Base-by-base conservation (phyloP, 2,113 vertebrate species). In the Oceanodroma tethys region DNA sequence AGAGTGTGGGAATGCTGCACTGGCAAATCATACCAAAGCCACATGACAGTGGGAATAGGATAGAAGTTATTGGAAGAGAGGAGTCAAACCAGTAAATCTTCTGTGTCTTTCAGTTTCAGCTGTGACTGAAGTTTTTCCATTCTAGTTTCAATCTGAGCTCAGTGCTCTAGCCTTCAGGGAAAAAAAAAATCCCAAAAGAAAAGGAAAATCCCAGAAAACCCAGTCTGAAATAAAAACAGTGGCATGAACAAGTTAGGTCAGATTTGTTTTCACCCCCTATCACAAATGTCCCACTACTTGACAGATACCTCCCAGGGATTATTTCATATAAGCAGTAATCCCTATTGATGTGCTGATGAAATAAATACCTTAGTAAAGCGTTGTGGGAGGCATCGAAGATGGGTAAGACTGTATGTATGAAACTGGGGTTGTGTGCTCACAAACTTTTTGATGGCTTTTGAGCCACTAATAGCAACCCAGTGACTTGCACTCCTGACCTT, bases 51-150 rank as follows among this genome's bases (percentile, higher is more conserved):
- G 52, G 86, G 86, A 85, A 81, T 66, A 63, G 17, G 29, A 78
- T 73, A 76, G 50, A 94, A 89, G 21, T 95, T 81, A 48, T 68
- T 91, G 76, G 58, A 93, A 88, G 75, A 71, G 43, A 13, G 60
- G 43, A 95, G 66, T 91, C 52, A 76, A 84, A 82, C 60, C 73
- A 72, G 25, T 94, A 93, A 86, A 88, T 94, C 78, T 93, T 89
- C n/a, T 81, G 47, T 81, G 52, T 91, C 23, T 0, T 67, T 95
- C 43, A 48, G 45, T 80, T 96, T 93, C 40, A 76, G 34, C 78
- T 76, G 48, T 95, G 87, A 82, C 93, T 90, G 45, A 95, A 85
- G 63, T 75, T 94, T 88, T 90, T 90, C 90, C 53, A 42, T 87
- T 96, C 40, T 75, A 40, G 14, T 87, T 96, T 79, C 62, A 79